Evolutionary conservation across 2,797 vertebrate genomes (phyloP), one percentile per base, ranked within the genome.

Genomic region (Lateolabrax maculatus): DNA sequence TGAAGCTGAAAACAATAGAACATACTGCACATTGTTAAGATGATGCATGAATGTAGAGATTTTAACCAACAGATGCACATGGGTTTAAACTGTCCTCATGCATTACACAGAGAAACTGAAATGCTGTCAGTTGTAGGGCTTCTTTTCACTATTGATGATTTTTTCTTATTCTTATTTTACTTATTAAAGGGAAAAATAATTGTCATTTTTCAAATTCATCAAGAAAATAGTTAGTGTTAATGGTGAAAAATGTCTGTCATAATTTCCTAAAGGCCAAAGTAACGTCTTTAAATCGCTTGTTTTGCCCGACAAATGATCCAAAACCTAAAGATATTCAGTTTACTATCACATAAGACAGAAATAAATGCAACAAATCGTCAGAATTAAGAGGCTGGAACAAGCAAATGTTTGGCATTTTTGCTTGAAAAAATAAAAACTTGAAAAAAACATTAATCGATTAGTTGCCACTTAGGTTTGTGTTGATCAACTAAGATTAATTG

Each of bases 1-100:
- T 55, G 61, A 67, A 80, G 34, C 21, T 75, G 72, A 79, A 78
- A 85, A 77, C 36, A 67, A 67, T 37, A 63, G 27, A 27, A 16
- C 15, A 69, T 23, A 76, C 18, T n/a, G n/a, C n/a, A n/a, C n/a
- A n/a, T n/a, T n/a, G n/a, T 48, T 7, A 23, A 36, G 4, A 60
- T 39, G 2, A 79, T 71, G 43, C 11, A 62, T 52, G 9, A 25
- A 49, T 23, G 23, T n/a, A 25, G 19, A 67, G 19, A 60, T 65
- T 58, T 51, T 11, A 25, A 29, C 29, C 6, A 2, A 55, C 9
- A 29, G 16, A 19, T 31, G 6, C 5, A 63, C 4, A 29, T 12
- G 2, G n/a, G 46, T 66, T 63, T 19, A 55, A 44, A 27, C 51
- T n/a, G 9, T 5, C 25, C 11, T 36, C 12, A 21, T 10, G 18